Base-by-base conservation (phyloP, 2,888 invertebrate species). In the Andrena dorsata region DNA sequence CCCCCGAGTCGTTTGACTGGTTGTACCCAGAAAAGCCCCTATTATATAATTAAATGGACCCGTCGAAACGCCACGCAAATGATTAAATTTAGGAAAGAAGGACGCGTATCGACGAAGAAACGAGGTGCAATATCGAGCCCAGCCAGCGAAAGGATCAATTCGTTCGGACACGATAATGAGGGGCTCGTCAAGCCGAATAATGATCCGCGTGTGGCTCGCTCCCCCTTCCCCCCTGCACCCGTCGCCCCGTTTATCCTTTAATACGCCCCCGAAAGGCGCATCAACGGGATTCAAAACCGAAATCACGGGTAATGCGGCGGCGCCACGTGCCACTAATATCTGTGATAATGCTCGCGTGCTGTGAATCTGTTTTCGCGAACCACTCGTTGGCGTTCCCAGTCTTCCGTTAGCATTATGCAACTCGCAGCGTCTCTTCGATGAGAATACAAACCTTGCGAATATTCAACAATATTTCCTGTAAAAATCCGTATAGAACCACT, bases 151-250 rank as follows among this genome's bases (percentile, higher is more conserved):
- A 85, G 87, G 87, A 88, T 91, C 92, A 92, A 93, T 93, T 91
- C 89, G 90, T 91, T 86, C 84, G 87, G 93, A 93, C 93, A 92
- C 82, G 89, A 90, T 93, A 93, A 93, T 91, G 91, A 93, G 90
- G 90, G 87, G 89, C 88, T 92, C 90, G 89, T 92, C 92, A 91
- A 84, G 78, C 83, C 76, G 86, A 77, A 76, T 80, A 80, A 85
- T 63, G 84, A 71, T 76, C 80, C 65, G 82, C 89, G 87, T 89
- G 91, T 88, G 88, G 84, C 89, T 60, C 74, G 60, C 76, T 76
- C 80, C 82, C 86, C 77, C 35, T 28, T 35, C 47, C 13, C 76
- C 63, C 65, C 53, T 23, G 49, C 51, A 28, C 75, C 60, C 64
- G 35, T 65, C 79, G 72, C 74, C 80, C 41, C 87, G 80, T 88